Percentiles rank a stretch among this genome's conserved stretches.
Evolutionary conservation across 2,888 invertebrate genomes (phyloP).

Genomic region (Baccha elongata): DNA sequence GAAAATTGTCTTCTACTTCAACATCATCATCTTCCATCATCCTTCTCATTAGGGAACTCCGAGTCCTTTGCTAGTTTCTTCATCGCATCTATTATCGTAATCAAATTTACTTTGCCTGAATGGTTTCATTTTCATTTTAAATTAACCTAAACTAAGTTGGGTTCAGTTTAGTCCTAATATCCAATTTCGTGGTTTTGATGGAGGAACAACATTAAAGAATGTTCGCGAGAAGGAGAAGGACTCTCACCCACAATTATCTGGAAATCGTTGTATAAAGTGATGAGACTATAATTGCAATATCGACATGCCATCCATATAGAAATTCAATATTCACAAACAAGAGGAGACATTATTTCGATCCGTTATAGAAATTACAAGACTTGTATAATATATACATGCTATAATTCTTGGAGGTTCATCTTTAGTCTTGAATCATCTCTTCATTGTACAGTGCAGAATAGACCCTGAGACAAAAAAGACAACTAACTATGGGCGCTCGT

Average conservation of each 20-base stretch:
- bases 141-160: constrained; percentile 21
- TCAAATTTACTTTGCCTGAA: constrained; percentile 28
- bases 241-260: constrained; percentile 14
- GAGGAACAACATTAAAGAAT: no score
- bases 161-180: not conserved
- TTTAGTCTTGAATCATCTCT: no score
- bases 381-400: not conserved
- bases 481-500: no score
- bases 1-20: not conserved
- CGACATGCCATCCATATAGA: not conserved
- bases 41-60: not conserved
- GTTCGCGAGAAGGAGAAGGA: not conserved
- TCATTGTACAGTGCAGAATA: no score
- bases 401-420: not conserved
- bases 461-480: no score
- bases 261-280: constrained; percentile 38
- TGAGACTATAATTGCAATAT: constrained; percentile 29
- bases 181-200: constrained; percentile 8
- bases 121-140: constrained; percentile 57
- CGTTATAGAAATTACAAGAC: constrained; percentile 7
- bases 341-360: constrained; percentile 10
- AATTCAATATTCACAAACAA: not conserved
- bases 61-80: not conserved
- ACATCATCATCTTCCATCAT: not conserved
- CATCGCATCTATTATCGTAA: constrained; percentile 6